Evolutionary conservation across 2,888 invertebrate genomes (phyloP), one percentile per base, ranked within the genome.

Genomic region (Acanthopleura granulata): DNA sequence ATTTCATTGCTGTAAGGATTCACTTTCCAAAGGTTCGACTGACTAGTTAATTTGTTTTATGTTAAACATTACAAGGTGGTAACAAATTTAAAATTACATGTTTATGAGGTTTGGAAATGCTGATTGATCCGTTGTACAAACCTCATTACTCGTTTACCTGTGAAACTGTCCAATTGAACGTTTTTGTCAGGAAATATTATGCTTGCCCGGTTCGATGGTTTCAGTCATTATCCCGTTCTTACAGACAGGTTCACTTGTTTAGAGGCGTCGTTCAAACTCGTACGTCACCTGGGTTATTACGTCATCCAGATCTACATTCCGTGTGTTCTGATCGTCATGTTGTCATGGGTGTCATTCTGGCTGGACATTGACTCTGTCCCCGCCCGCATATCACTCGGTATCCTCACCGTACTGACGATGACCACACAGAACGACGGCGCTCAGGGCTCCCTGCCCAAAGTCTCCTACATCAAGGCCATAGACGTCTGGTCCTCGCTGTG

Each of bases 281-380:
- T 70, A 27, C 74, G 82, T n/a, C 76, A 79, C 61, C 75, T 80
- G 57, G 79, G 79, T 18, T 81, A 80, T 75, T 81, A 78, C 74
- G 72, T 80, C 61, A 81, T 79, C 15, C 81, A 80, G 74, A 79
- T 79, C 49, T 82, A 79, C 75, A 72, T 81, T 15, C 82, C 82
- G 3, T 79, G 79, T 73, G 74, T 79, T 16, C 77, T 82, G n/a
- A 80, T 82, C 40, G 82, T 82, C 6, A 76, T 81, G 27, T 74
- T 82, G 25, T 79, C 80, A 50, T 80, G 80, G 80, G 79, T 78
- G 25, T 78, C 78, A 62, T 80, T 80, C 75, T 80, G 80, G 79
- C 70, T 82, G 29, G 81, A 81, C 72, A 77, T 74, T 71, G 80
- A 78, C 27, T 77, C 79, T 18, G 79, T 79, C n/a, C 79, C 80